Evolutionary conservation across 2,113 vertebrate genomes (phyloP), one percentile per base, ranked within the genome.

Genomic region (Mastomys natalensis): DNA sequence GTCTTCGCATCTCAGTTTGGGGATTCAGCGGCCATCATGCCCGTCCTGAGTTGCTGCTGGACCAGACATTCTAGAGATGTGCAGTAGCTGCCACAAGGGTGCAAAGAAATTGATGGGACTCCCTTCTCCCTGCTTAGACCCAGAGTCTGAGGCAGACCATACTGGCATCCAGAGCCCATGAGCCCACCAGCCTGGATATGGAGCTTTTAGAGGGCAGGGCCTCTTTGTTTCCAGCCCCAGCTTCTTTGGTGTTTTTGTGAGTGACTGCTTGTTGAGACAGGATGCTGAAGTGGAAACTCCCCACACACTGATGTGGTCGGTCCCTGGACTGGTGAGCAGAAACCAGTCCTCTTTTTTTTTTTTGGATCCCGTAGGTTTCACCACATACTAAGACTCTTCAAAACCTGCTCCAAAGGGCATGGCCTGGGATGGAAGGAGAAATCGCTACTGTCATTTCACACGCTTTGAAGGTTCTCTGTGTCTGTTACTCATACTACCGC

Each of bases 261-360:
- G 78, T 80, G 74, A 78, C 29, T 85, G 68, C 64, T 45, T 92
- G 51, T 53, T 31, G 29, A 58, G 82, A 92, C 60, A 62, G 58
- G 48, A 31, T 4, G 22, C 40, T 5, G 86, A 60, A 89, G 58
- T 11, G n/a, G 31, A 81, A 76, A 60, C 68, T 51, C 4, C 3
- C 62, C 53, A 37, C 24, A 19, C 5, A 76, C 82, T 6, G 29
- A 66, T n/a, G 17, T 64, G 58, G 82, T 58, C 64, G 58, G 87
- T 66, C 51, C 43, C 43, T 85, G 15, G 62, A 62, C 45, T 85
- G 77, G 72, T 22, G 48, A 43, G 40, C 22, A 89, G 68, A 89
- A 87, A 64, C 76, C 77, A 95, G 92, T 66, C 85, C 51, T 90
- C n/a, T n/a, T n/a, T 74, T 80, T 78, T n/a, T 53, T 53, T 82